These are phyloP conservation scores for Campoletis sonorensis DNA, from an alignment of 1,140 invertebrate species.

Conservation along the genomic window DNA sequence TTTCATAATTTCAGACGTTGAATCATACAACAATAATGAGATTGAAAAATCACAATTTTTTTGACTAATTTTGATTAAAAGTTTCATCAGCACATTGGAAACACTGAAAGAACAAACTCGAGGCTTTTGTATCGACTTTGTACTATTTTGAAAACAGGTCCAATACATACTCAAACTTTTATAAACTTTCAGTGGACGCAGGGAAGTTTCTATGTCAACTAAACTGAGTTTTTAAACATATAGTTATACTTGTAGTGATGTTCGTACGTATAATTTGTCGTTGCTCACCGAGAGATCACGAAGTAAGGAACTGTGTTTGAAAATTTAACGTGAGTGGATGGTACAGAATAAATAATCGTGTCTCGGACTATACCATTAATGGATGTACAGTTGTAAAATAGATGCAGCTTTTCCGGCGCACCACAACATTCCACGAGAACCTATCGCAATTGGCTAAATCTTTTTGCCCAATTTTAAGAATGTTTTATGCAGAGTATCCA, in stretches of 20 bases:
- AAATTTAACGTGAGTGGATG: not conserved
- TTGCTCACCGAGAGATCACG: not conserved
- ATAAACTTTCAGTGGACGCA: no score
- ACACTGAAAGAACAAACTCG: no score
- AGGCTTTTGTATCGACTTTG: no score
- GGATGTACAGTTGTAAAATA: not conserved
- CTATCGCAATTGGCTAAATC: not conserved
- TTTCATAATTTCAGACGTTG: no score
- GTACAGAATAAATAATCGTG: not conserved
- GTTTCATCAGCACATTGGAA: no score
- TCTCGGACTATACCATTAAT: not conserved
- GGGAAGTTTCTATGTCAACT: no score
- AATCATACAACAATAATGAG: no score
- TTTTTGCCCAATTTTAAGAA: constrained; percentile 1
- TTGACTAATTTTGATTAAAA: no score
- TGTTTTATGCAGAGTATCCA: not conserved
- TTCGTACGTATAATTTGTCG: not conserved
- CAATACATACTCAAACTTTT: no score
- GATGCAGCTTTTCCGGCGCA: not conserved
- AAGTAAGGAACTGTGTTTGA: not conserved
- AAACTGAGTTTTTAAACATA: not conserved
- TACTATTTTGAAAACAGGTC: no score
- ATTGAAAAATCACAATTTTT: no score
- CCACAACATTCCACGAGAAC: not conserved
- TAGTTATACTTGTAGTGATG: not conserved